Evolutionary conservation across 2,113 vertebrate genomes (phyloP), one percentile per base, ranked within the genome.

Genomic region (Pyxicephalus adspersus): DNA sequence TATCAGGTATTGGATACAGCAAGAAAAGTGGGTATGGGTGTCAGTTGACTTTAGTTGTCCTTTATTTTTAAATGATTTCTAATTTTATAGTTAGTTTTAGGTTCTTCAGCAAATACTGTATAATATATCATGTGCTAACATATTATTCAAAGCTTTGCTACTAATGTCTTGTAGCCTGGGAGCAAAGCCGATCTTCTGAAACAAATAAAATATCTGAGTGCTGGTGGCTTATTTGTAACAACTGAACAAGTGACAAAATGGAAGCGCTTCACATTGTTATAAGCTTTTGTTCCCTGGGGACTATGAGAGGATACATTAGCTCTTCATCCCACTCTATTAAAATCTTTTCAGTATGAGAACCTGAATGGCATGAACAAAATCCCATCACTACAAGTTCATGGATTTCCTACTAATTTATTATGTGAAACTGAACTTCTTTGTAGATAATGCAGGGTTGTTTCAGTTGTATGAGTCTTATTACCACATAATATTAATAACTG

Each of bases 321-420:
- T 76, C 34, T 76, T 76, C 74, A 28, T 51, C 45, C 60, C 18
- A 76, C 74, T 76, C 74, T 64, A 76, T 76, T 76, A 64, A 76
- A 71, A 64, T 64, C 74, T 22, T 52, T 76, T 63, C 74, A 76
- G 74, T 29, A 52, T 76, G 74, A 76, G 74, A 76, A 76, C 73
- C 57, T 76, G 34, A 61, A 63, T 61, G 25, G 64, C 38, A 76
- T 26, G 51, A 76, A 64, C 45, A 64, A 29, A 50, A 76, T 63
- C 57, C 34, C n/a, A 71, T 71, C 50, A 71, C 26, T 29, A 68
- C 22, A 38, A 68, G 22, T 68, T 68, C 66, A 50, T 68, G 66
- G 45, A 68, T 52, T 68, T 25, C 45, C 38, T 51, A 26, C 66
- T 18, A 54, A 54, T 71, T 71, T 52, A 57, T 71, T 2, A 26